phyloP scores from a whole-genome alignment of 2,888 invertebrate genomes.

The Gisinianus flammeolus region DNA sequence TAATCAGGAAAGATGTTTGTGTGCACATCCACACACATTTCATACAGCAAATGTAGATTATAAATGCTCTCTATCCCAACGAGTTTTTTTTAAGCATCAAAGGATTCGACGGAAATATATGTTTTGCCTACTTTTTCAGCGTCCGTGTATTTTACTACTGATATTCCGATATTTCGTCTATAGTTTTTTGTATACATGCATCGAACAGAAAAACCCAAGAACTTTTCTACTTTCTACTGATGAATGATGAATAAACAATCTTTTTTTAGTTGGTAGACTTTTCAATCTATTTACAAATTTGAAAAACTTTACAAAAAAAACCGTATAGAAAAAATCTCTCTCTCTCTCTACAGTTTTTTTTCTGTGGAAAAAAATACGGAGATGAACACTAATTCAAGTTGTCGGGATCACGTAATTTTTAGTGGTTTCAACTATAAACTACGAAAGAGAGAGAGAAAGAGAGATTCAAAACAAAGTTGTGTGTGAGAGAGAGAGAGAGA shows the following conservation, averaged over 20 bases:
- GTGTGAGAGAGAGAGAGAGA: constrained; percentile 4
- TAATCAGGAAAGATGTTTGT: neutral
- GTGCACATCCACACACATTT: neutral
- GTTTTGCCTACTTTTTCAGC: too few relatives aligned
- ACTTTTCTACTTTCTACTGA: constrained; percentile 3
- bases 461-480: neutral
- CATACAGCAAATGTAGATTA: neutral
- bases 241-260: constrained; percentile 9
- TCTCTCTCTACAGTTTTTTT: too few relatives aligned
- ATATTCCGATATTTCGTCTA: neutral
- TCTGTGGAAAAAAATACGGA: neutral
- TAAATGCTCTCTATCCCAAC: neutral
- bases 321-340: constrained; percentile 7
- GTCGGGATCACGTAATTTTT: neutral
- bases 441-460: neutral
- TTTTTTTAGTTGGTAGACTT: constrained; percentile 13
- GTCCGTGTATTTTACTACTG: too few relatives aligned
- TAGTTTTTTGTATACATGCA: neutral
- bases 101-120: too few relatives aligned
- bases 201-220: neutral
- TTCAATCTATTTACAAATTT: constrained; percentile 27
- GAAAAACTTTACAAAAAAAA: constrained; percentile 19
- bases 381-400: constrained; percentile 14
- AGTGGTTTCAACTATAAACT: neutral
- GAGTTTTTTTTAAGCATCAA: neutral